These are phyloP conservation scores for Latheticus oryzae DNA, from an alignment of 2,888 invertebrate species.

Conservation along the genomic window DNA sequence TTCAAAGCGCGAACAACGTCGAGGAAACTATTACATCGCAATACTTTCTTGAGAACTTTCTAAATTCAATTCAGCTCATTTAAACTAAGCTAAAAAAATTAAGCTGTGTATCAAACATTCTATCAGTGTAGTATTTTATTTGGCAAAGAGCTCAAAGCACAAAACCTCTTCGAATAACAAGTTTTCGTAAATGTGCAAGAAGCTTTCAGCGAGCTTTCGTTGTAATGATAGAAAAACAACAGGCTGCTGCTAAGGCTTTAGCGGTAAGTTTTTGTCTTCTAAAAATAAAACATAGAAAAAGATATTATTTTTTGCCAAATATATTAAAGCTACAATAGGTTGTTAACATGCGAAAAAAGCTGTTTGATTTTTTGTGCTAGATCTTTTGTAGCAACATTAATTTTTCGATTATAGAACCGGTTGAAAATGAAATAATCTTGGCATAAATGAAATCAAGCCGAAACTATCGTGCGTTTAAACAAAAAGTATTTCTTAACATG, in stretches of 20 bases:
- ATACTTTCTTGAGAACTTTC: conserved; percentile 6
- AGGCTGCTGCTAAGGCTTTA: conserved; percentile 22
- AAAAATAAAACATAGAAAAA: too few relatives aligned
- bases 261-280: conserved; percentile 3
- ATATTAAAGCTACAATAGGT: too few relatives aligned
- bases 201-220: conserved; percentile 29
- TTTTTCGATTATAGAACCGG: too few relatives aligned
- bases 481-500: conserved; percentile 12
- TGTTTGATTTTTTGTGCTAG: too few relatives aligned
- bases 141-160: conserved; percentile 28
- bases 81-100: conserved; percentile 9
- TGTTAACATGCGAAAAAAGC: too few relatives aligned
- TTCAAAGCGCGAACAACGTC: conserved; percentile 2
- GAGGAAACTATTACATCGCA: neutral
- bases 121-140: conserved; percentile 21
- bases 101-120: conserved; percentile 23
- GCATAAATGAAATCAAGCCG: too few relatives aligned
- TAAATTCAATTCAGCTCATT: conserved; percentile 18
- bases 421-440: too few relatives aligned
- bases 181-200: conserved; percentile 27
- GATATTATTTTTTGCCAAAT: too few relatives aligned
- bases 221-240: conserved; percentile 34
- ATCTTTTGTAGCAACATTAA: too few relatives aligned
- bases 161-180: conserved; percentile 22
- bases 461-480: neutral